Percentiles rank a stretch among this genome's conserved stretches.
phyloP scores from a whole-genome alignment of 92 coral and sea anemone genomes.

The Zoanthus sociatus region DNA sequence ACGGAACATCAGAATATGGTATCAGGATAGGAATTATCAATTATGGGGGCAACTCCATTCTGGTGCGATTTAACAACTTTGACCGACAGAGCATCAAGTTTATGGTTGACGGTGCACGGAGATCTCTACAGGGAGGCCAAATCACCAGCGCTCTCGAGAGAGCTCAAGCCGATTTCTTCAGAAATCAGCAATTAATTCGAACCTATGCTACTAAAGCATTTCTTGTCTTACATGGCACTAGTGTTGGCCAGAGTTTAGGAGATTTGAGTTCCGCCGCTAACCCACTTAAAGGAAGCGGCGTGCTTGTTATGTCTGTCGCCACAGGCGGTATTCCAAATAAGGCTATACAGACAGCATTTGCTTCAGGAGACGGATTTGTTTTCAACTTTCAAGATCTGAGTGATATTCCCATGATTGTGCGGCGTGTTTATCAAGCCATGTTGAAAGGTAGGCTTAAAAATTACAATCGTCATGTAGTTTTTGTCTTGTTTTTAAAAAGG shows the following conservation, averaged over 20 bases:
- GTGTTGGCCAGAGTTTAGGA: slow-evolving; percentile 51
- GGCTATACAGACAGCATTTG: slow-evolving; percentile 46
- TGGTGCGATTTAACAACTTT: slow-evolving; percentile 77
- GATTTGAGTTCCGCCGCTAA: slow-evolving; percentile 61
- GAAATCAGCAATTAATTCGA: slow-evolving; percentile 63
- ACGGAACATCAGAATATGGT: slow-evolving; percentile 79
- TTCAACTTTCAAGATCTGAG: slow-evolving; percentile 62
- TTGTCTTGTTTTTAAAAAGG: slow-evolving; percentile 66
- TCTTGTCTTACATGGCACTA: slow-evolving; percentile 83
- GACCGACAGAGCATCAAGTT: slow-evolving; percentile 72
- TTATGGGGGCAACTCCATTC: slow-evolving; percentile 68
- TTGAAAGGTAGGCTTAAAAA: slow-evolving; percentile 68
- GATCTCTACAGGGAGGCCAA: slow-evolving; percentile 67
- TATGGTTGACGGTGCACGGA: slow-evolving; percentile 62
- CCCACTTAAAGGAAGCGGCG: slow-evolving; percentile 70
- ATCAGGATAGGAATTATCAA: slow-evolving; percentile 79
- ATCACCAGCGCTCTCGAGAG: slow-evolving; percentile 70
- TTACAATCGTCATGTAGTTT: slow-evolving; percentile 53
- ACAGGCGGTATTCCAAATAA: slow-evolving; percentile 79
- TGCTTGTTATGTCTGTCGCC: slow-evolving; percentile 81
- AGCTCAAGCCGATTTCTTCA: slow-evolving; percentile 63
- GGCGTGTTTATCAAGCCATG: slow-evolving; percentile 77
- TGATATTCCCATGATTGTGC: slow-evolving; percentile 76
- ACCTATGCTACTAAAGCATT: slow-evolving; percentile 77
- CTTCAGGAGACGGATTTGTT: slow-evolving; percentile 80